Percentiles rank a stretch among this genome's conserved stretches.
Conservation (phyloP, 2,888 invertebrate species). For the Melieria crassipennis region DNA sequence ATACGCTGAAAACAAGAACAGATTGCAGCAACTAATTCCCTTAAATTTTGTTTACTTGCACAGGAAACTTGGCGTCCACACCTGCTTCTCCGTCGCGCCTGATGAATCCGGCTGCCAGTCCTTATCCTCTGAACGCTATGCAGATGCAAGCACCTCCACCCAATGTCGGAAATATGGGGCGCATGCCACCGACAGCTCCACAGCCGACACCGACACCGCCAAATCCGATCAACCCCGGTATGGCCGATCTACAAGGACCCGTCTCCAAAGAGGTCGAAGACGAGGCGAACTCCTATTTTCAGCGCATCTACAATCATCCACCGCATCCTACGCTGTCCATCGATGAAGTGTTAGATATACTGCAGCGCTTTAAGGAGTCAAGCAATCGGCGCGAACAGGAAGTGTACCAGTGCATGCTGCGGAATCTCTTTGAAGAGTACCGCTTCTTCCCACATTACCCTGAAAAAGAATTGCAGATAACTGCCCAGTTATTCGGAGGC, state of each 20-base stretch:
- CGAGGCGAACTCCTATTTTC: constrained; percentile 98
- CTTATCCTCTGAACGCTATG: constrained; percentile 74
- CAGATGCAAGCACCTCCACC: constrained; percentile 69
- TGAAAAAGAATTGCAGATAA: constrained; percentile 95
- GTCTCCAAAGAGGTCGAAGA: constrained; percentile 97
- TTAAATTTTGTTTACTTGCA: neutral
- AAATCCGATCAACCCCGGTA: constrained; percentile 68
- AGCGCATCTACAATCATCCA: constrained; percentile 98
- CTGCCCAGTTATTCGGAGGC: constrained; percentile 97
- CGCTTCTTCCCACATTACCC: constrained; percentile 99
- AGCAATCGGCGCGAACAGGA: constrained; percentile 85
- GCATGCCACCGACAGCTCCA: constrained; percentile 73
- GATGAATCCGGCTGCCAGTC: constrained; percentile 74
- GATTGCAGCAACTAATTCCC: neutral
- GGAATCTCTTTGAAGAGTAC: constrained; percentile 98
- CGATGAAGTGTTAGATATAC: constrained; percentile 94
- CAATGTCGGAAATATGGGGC: constrained; percentile 74
- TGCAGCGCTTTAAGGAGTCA: constrained; percentile 95
- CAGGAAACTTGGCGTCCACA: constrained; percentile 75
- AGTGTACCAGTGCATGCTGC: constrained; percentile 95
- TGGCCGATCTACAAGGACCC: constrained; percentile 82
- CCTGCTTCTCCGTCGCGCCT: constrained; percentile 87
- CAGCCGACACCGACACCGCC: constrained; percentile 56
- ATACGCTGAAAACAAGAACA: too few relatives aligned
- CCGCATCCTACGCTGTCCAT: constrained; percentile 93